Conservation (phyloP, 1,140 invertebrate genomes). For the Amphibalanus amphitrite region DNA sequence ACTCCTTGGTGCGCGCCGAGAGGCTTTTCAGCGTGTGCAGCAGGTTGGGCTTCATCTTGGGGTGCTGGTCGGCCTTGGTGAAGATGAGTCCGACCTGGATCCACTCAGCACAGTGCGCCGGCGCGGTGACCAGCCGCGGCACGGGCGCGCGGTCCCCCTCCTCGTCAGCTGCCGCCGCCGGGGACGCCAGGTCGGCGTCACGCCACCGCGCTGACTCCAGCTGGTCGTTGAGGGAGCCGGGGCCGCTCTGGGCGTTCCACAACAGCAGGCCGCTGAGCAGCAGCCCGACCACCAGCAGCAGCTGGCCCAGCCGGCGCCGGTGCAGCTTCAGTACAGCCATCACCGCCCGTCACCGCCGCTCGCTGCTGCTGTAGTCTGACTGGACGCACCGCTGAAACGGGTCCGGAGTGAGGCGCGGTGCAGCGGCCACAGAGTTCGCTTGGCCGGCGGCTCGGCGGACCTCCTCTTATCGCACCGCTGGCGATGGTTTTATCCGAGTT, state of each 20-base stretch:
- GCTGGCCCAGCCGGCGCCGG: not conserved
- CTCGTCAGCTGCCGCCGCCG: conserved; percentile 60
- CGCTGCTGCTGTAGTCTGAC: too few relatives aligned
- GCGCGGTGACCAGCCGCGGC: conserved; percentile 68
- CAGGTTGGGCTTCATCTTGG: conserved; percentile 40
- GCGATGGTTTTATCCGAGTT: too few relatives aligned
- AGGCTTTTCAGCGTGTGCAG: conserved; percentile 38
- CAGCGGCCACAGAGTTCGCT: too few relatives aligned
- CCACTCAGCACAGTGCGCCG: conserved; percentile 10
- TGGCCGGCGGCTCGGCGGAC: too few relatives aligned
- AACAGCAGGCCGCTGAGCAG: not conserved
- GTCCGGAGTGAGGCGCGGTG: too few relatives aligned
- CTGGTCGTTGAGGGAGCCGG: not conserved
- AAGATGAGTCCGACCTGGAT: conserved; percentile 32
- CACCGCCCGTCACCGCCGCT: too few relatives aligned
- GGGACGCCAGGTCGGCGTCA: not conserved
- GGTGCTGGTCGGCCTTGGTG: conserved; percentile 37
- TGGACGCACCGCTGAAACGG: too few relatives aligned
- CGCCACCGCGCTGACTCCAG: not conserved
- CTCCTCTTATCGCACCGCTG: too few relatives aligned
- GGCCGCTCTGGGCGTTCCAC: not conserved
- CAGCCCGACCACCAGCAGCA: not conserved
- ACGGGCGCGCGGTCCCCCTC: conserved; percentile 70
- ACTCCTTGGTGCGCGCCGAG: conserved; percentile 30
- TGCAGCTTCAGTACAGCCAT: not conserved